These are phyloP conservation scores for Trisateles emortualis DNA, from an alignment of 2,888 invertebrate species.

Conservation along the genomic window DNA sequence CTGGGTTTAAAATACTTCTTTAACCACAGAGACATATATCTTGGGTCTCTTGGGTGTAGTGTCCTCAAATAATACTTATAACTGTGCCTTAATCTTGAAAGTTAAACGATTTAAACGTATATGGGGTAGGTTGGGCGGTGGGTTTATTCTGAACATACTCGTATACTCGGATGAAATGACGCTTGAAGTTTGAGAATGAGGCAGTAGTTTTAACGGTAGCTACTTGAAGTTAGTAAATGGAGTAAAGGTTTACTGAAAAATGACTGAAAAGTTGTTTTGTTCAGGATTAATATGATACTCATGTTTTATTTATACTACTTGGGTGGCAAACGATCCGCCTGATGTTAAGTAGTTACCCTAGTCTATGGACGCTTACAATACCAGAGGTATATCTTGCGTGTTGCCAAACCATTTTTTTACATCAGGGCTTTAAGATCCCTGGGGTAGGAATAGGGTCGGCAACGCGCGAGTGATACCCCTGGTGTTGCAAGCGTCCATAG, in stretches of 20 bases:
- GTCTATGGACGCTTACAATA: too few relatives aligned
- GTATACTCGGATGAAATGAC: slow-evolving; percentile 56
- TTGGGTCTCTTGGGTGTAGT: slow-evolving; percentile 37
- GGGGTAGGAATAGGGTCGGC: too few relatives aligned
- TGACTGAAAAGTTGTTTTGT: neutral
- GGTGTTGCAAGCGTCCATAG: too few relatives aligned
- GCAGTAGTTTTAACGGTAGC: slow-evolving; percentile 52
- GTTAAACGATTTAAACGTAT: slow-evolving; percentile 54
- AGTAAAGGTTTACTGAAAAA: neutral
- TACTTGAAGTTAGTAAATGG: slow-evolving; percentile 29
- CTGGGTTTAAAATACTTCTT: slow-evolving; percentile 41
- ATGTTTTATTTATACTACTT: too few relatives aligned
- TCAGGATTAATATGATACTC: too few relatives aligned
- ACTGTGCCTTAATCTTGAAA: slow-evolving; percentile 45
- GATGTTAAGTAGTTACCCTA: too few relatives aligned
- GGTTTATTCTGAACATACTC: slow-evolving; percentile 43
- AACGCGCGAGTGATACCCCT: too few relatives aligned
- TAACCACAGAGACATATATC: slow-evolving; percentile 39
- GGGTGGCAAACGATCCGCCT: too few relatives aligned
- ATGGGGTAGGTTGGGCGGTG: slow-evolving; percentile 16
- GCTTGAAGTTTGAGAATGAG: slow-evolving; percentile 58
- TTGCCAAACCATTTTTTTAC: too few relatives aligned
- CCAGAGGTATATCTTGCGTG: too few relatives aligned
- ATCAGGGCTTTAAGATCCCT: too few relatives aligned
- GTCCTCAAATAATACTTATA: slow-evolving; percentile 50